phyloP scores from a whole-genome alignment of 2,888 invertebrate genomes.

The Phyllotreta cruciferae region DNA sequence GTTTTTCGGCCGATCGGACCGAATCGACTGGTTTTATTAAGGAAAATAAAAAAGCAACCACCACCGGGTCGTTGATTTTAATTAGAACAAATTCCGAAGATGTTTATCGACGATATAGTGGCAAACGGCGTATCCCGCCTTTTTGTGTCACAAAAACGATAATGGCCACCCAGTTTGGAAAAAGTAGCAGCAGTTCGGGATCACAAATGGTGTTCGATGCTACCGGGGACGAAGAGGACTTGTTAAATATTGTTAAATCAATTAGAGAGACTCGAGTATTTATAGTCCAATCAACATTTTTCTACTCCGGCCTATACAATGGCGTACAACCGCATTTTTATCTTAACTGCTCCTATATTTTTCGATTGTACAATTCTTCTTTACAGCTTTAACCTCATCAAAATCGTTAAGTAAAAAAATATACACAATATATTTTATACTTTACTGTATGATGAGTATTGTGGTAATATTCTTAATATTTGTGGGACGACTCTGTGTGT shows the following conservation, averaged over 20 bases:
- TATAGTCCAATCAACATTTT: conserved; percentile 56
- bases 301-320: conserved; percentile 35
- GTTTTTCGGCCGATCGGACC: neutral
- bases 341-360: conserved; percentile 25
- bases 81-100: conserved; percentile 41
- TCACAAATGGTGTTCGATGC: conserved; percentile 38
- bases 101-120: conserved; percentile 29
- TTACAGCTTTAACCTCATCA: too few species aligned
- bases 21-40: conserved; percentile 7
- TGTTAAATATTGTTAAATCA: conserved; percentile 51
- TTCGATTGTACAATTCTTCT: too few species aligned
- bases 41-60: neutral
- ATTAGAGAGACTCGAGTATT: conserved; percentile 48
- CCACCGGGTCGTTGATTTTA: conserved; percentile 31
- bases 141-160: conserved; percentile 48
- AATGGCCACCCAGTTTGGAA: conserved; percentile 49
- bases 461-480: neutral
- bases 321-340: conserved; percentile 12
- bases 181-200: conserved; percentile 43
- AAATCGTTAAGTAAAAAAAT: too few species aligned
- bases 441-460: too few species aligned
- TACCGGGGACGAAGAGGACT: conserved; percentile 42
- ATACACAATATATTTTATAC: too few species aligned
- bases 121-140: conserved; percentile 40
- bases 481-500: neutral